A percentile compares a stretch with the other conserved stretches of the same genome.
These are phyloP conservation scores for Drosophila ercepeae DNA, from an alignment of 1,140 invertebrate species.

Conservation along the genomic window DNA sequence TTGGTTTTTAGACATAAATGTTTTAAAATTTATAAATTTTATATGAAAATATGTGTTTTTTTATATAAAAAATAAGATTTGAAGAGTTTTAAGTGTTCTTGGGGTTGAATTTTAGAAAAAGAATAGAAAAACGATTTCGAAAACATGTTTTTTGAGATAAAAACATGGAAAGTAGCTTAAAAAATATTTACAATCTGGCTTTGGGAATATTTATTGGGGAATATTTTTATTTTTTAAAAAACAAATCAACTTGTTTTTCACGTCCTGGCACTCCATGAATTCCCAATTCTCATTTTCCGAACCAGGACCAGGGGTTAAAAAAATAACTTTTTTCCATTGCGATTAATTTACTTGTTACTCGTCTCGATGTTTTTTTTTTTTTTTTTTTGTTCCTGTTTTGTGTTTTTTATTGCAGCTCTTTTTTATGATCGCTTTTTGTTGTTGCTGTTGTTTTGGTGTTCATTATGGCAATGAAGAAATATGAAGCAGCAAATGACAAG, in stretches of 20 bases:
- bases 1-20: no score
- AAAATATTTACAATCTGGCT: no score
- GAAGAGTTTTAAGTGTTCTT: no score
- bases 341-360: conserved; percentile 39
- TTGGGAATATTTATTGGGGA: no score
- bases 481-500: conserved; percentile 54
- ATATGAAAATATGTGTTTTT: no score
- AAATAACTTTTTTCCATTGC: conserved; percentile 38
- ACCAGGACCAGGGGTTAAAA: not conserved
- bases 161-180: no score
- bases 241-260: not conserved
- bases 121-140: no score
- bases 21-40: no score
- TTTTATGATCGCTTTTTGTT: not conserved
- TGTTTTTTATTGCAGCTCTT: not conserved
- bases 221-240: not conserved
- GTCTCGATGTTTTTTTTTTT: conserved; percentile 1
- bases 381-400: not conserved
- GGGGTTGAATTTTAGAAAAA: no score
- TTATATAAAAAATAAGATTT: no score
- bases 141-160: no score
- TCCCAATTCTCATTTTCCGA: not conserved
- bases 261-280: not conserved
- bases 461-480: conserved; percentile 64
- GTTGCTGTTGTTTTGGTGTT: conserved; percentile 23